These are phyloP conservation scores for Lacerta viridis DNA, from an alignment of 2,797 vertebrate genomes.

Conservation along the genomic window DNA sequence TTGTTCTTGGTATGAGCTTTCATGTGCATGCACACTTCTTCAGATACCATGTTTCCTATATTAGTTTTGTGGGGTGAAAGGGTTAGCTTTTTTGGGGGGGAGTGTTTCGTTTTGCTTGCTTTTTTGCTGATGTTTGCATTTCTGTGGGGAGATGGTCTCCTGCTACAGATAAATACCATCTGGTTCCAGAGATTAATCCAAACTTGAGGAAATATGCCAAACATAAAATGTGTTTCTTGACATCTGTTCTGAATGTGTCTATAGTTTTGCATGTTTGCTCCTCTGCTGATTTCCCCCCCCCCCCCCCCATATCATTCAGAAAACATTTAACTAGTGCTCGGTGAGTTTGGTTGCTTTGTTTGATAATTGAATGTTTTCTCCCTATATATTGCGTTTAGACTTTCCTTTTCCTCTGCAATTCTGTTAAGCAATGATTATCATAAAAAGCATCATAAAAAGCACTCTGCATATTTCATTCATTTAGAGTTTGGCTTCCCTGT, in stretches of 20 bases:
- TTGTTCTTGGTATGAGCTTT: too few relatives aligned
- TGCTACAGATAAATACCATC: not conserved
- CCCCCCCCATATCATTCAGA: accelerated
- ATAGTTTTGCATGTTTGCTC: constrained; percentile 3
- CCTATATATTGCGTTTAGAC: not conserved
- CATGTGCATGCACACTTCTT: too few relatives aligned
- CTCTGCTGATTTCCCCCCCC: constrained; percentile 4
- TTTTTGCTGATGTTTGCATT: not conserved
- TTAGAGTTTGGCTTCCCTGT: not conserved
- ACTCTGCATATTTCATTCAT: not conserved
- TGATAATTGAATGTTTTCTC: not conserved
- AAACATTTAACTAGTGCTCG: constrained; percentile 2
- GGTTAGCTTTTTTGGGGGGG: not conserved
- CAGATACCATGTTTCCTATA: not conserved
- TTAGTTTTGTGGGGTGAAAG: accelerated
- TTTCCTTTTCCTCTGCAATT: too few relatives aligned
- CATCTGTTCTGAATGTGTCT: accelerated
- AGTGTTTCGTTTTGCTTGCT: not conserved
- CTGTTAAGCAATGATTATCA: not conserved
- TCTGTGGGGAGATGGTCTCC: not conserved
- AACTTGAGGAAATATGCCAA: constrained; percentile 1
- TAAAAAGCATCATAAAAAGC: not conserved
- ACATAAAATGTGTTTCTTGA: constrained; percentile 4
- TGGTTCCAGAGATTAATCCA: constrained; percentile 14
- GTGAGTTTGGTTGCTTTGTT: not conserved